Evolutionary conservation across 2,797 vertebrate species (phyloP).

Genomic region (Erethizon dorsatum): DNA sequence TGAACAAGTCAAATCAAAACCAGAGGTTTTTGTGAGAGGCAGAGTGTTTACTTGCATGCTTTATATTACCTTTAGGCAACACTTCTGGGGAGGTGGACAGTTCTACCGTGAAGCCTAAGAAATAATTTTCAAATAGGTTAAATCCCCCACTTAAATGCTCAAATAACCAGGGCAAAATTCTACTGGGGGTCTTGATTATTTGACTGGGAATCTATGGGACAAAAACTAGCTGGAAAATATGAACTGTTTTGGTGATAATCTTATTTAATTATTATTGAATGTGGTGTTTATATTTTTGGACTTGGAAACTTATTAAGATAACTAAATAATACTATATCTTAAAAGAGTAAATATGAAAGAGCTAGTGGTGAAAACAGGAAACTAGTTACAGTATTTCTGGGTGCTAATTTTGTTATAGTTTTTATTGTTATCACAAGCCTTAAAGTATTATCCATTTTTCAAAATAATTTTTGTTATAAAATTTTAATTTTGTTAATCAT

Average conservation of each 20-base stretch:
- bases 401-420: neutral
- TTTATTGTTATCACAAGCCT: slow-evolving; percentile 21
- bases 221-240: slow-evolving; percentile 31
- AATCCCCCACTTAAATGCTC: neutral
- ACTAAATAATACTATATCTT: slow-evolving; percentile 28
- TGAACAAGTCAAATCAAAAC: slow-evolving; percentile 50
- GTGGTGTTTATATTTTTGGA: slow-evolving; percentile 3
- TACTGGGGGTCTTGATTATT: neutral
- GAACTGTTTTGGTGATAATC: neutral
- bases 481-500: slow-evolving; percentile 9
- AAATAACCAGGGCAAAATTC: slow-evolving; percentile 25
- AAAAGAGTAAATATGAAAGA: neutral
- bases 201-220: neutral
- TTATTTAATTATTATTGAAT: neutral
- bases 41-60: neutral
- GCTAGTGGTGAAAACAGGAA: neutral
- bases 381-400: neutral
- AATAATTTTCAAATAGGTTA: slow-evolving; percentile 24
- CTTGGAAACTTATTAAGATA: neutral
- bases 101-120: slow-evolving; percentile 25
- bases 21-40: neutral
- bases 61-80: neutral
- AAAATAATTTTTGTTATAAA: slow-evolving; percentile 21
- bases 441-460: slow-evolving; percentile 21
- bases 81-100: neutral